phyloP scores from a whole-genome alignment of 1,140 invertebrate species.

The Eumaeus atala region DNA sequence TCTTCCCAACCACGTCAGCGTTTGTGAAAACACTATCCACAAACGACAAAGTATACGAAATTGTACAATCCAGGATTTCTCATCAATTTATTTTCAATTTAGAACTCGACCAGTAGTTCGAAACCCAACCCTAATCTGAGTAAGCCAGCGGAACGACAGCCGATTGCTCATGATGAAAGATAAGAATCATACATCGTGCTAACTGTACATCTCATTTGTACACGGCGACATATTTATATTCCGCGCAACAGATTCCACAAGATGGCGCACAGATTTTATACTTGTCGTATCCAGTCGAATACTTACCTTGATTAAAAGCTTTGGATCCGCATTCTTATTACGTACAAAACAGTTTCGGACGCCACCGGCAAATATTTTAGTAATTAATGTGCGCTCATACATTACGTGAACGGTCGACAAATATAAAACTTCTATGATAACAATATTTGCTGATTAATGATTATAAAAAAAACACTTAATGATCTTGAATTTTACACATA shows the following conservation, averaged over 20 bases:
- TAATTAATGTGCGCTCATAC: constrained; percentile 61
- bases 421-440: constrained; percentile 28
- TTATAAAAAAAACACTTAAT: constrained; percentile 10
- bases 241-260: not conserved
- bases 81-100: no score
- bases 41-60: no score
- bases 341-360: constrained; percentile 46
- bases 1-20: no score
- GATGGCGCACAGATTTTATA: constrained; percentile 19
- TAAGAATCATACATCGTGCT: no score
- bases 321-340: constrained; percentile 69
- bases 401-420: constrained; percentile 42
- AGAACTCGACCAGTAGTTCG: no score
- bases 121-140: no score
- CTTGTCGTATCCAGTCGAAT: constrained; percentile 40
- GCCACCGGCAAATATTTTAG: constrained; percentile 64
- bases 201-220: no score
- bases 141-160: no score
- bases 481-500: constrained; percentile 12
- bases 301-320: constrained; percentile 63
- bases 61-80: no score
- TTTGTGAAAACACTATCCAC: no score
- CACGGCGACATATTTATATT: no score
- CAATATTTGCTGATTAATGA: constrained; percentile 39
- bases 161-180: no score